phyloP scores from a whole-genome alignment of 2,113 vertebrate species.

The Hyperoodon ampullatus region DNA sequence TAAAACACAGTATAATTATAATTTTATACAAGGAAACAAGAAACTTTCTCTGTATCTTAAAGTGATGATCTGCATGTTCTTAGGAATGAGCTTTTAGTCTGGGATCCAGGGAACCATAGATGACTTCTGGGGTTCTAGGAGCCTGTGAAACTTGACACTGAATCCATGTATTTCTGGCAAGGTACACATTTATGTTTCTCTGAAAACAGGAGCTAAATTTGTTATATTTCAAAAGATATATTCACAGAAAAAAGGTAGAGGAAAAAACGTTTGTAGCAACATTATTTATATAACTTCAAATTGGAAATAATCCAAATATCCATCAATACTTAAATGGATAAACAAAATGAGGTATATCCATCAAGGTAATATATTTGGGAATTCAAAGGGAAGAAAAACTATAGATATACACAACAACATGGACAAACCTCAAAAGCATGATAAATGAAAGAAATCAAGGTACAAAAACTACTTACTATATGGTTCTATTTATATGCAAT shows the following conservation, averaged over 20 bases:
- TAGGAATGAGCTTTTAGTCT: neutral
- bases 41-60: neutral
- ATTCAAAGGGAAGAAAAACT: neutral
- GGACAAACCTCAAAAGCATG: neutral
- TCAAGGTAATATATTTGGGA: neutral
- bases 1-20: neutral
- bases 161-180: neutral
- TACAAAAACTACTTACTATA: neutral
- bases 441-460: neutral
- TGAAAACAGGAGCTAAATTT: neutral
- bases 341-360: neutral
- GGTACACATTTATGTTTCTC: neutral
- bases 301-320: neutral
- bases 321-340: neutral
- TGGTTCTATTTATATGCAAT: neutral
- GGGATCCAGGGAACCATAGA: neutral
- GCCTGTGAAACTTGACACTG: neutral
- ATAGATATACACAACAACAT: neutral
- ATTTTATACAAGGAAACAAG: neutral
- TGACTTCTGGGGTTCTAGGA: neutral
- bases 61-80: neutral
- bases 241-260: neutral
- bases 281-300: neutral
- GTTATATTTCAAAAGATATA: neutral
- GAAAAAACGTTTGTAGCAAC: neutral